A percentile compares a stretch with the other conserved stretches of the same genome.
phyloP scores from a whole-genome alignment of 2,797 vertebrate species.

The Sebastes flavidus region DNA sequence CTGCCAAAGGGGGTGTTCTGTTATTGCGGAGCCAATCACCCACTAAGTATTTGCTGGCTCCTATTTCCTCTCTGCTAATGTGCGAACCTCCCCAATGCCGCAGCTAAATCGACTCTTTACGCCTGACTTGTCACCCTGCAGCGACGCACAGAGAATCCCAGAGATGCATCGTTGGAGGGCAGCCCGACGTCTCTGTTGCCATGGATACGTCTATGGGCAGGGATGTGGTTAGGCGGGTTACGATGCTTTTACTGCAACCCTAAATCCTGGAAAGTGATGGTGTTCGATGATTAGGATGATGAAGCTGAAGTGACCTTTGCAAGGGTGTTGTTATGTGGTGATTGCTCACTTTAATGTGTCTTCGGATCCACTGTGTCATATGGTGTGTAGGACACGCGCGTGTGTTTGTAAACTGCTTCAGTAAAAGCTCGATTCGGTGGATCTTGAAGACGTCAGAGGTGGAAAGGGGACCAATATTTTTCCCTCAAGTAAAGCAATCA shows the following conservation, averaged over 20 bases:
- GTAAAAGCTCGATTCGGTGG: not conserved
- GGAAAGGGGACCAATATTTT: not conserved
- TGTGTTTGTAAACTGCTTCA: conserved; percentile 21
- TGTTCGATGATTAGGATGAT: conserved; percentile 71
- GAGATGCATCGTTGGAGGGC: conserved; percentile 66
- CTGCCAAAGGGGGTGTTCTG: conserved; percentile 80
- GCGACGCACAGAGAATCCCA: conserved; percentile 70
- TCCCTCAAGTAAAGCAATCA: not conserved
- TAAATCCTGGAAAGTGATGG: conserved; percentile 71
- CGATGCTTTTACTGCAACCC: conserved; percentile 66
- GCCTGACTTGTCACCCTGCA: conserved; percentile 76
- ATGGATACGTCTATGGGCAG: conserved; percentile 66
- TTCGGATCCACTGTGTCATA: conserved; percentile 45
- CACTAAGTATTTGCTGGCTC: conserved; percentile 81
- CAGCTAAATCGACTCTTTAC: conserved; percentile 81
- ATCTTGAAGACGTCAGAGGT: not conserved
- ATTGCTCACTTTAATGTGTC: conserved; percentile 74
- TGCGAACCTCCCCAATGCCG: conserved; percentile 74
- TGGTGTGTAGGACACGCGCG: conserved; percentile 16
- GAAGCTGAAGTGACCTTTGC: conserved; percentile 76
- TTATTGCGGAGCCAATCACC: conserved; percentile 83
- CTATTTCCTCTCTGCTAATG: conserved; percentile 79
- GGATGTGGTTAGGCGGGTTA: conserved; percentile 56
- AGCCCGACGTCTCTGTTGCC: conserved; percentile 62
- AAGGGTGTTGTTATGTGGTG: conserved; percentile 60